Evolutionary conservation across 2,797 vertebrate species (phyloP).

Genomic region (Tarsius wallacei): DNA sequence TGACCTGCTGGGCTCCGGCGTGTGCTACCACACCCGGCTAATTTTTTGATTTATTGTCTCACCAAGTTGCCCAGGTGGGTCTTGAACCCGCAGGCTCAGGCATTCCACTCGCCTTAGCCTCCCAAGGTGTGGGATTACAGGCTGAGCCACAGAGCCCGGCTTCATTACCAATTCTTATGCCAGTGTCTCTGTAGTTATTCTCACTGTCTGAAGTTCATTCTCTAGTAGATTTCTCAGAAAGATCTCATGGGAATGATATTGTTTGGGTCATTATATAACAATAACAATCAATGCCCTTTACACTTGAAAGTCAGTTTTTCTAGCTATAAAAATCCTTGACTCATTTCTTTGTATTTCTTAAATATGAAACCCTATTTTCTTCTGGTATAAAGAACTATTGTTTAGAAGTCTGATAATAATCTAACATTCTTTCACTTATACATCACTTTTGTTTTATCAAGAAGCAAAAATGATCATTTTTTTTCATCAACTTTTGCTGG

Average conservation of each 20-base stretch:
- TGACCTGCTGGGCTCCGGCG: no score
- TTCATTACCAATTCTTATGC: background rate
- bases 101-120: no score
- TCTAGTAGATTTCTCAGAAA: constrained; percentile 12
- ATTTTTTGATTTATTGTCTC: no score
- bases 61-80: no score
- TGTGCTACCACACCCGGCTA: no score
- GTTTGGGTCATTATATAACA: background rate
- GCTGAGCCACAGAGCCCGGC: no score
- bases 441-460: constrained; percentile 37
- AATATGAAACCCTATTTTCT: background rate
- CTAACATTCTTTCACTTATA: constrained; percentile 41
- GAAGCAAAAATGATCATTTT: background rate
- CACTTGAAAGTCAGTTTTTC: constrained; percentile 18
- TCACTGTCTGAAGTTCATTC: background rate
- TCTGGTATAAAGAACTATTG: background rate
- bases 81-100: no score
- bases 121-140: no score
- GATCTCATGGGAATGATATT: background rate
- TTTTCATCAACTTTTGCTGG: background rate
- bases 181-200: background rate
- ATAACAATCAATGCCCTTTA: background rate
- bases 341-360: constrained; percentile 29
- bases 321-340: constrained; percentile 27
- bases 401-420: background rate